These are phyloP conservation scores for Asteroscopus sphinx DNA, from an alignment of 2,888 invertebrate genomes.

Conservation along the genomic window DNA sequence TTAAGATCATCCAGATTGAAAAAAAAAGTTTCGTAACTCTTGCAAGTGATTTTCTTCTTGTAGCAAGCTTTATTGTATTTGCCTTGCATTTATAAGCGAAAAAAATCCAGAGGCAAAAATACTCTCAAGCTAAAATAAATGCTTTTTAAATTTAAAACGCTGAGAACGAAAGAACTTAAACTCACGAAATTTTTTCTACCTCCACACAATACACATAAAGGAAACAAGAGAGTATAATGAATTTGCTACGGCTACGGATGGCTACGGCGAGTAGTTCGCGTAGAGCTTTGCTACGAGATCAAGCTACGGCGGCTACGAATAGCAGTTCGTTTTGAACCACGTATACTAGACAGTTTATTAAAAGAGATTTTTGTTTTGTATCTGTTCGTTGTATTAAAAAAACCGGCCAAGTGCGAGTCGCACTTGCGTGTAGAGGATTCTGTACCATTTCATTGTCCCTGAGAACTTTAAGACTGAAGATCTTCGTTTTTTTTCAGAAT, in stretches of 20 bases:
- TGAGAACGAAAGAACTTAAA: constrained; percentile 37
- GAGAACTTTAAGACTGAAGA: too few relatives aligned
- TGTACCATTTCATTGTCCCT: too few relatives aligned
- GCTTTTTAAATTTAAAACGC: constrained; percentile 37
- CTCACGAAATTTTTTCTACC: constrained; percentile 48
- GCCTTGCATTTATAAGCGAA: not conserved
- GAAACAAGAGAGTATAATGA: constrained; percentile 54
- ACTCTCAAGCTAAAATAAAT: constrained; percentile 23
- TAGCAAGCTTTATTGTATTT: not conserved
- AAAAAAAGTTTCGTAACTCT: too few relatives aligned
- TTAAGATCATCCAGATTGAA: too few relatives aligned
- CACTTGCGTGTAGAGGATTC: not conserved
- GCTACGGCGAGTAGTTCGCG: constrained; percentile 40
- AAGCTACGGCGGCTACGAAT: constrained; percentile 47
- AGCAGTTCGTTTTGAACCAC: constrained; percentile 36
- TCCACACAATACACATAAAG: constrained; percentile 50
- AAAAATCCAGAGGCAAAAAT: constrained; percentile 4
- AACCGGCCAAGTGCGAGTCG: too few relatives aligned
- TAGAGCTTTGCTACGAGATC: constrained; percentile 55
- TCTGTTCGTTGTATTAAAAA: too few relatives aligned
- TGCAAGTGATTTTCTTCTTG: not conserved
- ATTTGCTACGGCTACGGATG: constrained; percentile 50
- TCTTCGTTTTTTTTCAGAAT: too few relatives aligned
- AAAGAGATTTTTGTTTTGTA: constrained; percentile 28
- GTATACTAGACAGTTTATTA: constrained; percentile 32